phyloP scores from a whole-genome alignment of 2,797 vertebrate species.

The Tolypeutes matacus region DNA sequence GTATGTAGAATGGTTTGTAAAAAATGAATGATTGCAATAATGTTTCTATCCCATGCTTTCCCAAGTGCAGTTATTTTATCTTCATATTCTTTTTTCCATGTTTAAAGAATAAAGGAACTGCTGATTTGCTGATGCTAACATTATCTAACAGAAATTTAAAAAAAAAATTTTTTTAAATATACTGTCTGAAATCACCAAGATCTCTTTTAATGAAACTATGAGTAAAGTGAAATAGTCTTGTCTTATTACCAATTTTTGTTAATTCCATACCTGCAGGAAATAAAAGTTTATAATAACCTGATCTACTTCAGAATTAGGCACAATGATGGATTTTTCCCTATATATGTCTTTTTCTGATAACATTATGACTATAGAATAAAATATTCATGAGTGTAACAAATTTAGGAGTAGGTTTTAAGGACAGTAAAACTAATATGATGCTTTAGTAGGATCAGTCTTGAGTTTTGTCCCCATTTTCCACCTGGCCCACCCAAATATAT shows the following conservation, averaged over 20 bases:
- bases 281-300: not conserved
- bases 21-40: not conserved
- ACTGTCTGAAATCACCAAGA: not conserved
- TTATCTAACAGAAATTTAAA: slow-evolving; percentile 8
- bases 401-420: not conserved
- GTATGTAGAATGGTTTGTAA: not conserved
- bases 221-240: slow-evolving; percentile 17
- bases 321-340: not conserved
- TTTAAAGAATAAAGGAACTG: not conserved
- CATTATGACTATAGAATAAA: not conserved
- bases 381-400: not conserved
- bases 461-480: not conserved
- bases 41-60: not conserved
- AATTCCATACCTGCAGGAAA: not conserved
- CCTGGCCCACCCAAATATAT: not conserved
- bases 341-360: not conserved
- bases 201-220: not conserved
- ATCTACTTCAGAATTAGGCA: not conserved
- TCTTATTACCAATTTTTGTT: not conserved
- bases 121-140: not conserved
- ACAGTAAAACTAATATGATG: not conserved
- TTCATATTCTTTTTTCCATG: not conserved
- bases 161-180: not conserved
- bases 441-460: not conserved
- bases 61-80: slow-evolving; percentile 18